Evolutionary conservation across 2,797 vertebrate species (phyloP).

Genomic region (Protonibea diacanthus): DNA sequence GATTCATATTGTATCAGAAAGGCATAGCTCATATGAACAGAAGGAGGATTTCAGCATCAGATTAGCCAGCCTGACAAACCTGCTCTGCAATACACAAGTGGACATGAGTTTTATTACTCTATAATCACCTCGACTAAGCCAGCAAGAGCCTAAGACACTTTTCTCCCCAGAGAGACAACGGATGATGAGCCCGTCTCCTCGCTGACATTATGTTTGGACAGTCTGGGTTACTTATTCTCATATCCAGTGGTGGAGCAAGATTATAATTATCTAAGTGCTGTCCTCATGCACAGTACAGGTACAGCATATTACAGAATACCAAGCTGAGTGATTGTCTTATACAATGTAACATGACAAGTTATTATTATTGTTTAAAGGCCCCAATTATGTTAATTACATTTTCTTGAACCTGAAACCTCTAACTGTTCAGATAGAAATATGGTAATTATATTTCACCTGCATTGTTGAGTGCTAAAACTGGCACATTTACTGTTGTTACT

Average conservation of each 20-base stretch:
- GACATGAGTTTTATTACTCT: slow-evolving; percentile 62
- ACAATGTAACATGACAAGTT: slow-evolving; percentile 21
- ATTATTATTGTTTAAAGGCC: slow-evolving; percentile 7
- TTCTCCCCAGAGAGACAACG: slow-evolving; percentile 27
- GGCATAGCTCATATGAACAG: slow-evolving; percentile 11
- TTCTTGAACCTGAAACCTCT: slow-evolving; percentile 1
- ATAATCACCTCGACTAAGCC: slow-evolving; percentile 63
- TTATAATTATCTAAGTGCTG: slow-evolving; percentile 53
- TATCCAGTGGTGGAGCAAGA: slow-evolving; percentile 22
- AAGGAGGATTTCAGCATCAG: slow-evolving; percentile 41
- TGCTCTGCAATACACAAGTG: slow-evolving; percentile 50
- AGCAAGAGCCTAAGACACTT: slow-evolving; percentile 33
- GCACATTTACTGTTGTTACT: background rate
- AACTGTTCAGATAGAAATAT: background rate
- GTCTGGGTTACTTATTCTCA: slow-evolving; percentile 32
- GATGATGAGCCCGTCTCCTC: slow-evolving; percentile 44
- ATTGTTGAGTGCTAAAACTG: background rate
- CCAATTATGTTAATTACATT: background rate
- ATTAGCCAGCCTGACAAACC: slow-evolving; percentile 56
- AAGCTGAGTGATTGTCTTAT: slow-evolving; percentile 28
- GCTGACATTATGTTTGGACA: slow-evolving; percentile 38
- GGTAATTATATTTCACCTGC: background rate
- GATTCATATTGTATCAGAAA: slow-evolving; percentile 33
- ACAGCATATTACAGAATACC: slow-evolving; percentile 20
- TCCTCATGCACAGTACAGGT: background rate